Evolutionary conservation across 2,888 invertebrate species (phyloP).

Genomic region (Heteropelma amictum): DNA sequence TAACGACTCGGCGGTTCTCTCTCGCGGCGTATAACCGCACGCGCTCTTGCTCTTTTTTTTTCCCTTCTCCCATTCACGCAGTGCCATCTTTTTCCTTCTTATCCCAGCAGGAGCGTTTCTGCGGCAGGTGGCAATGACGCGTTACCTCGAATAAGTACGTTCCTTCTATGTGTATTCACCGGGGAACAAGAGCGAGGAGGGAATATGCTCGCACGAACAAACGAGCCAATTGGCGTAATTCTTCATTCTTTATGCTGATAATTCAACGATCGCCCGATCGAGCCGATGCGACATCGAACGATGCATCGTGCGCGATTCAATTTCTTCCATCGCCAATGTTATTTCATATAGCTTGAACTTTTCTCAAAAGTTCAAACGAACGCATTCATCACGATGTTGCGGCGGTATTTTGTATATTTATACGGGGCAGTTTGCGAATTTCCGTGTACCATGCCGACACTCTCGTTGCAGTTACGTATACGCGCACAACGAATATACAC

Average conservation of each 20-base stretch:
- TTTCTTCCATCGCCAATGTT: too few relatives aligned
- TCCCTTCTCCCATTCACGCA: constrained; percentile 10
- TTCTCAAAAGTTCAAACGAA: too few relatives aligned
- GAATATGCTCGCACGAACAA: constrained; percentile 6
- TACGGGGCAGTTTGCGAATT: not conserved
- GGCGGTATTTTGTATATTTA: too few relatives aligned
- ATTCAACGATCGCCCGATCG: constrained; percentile 14
- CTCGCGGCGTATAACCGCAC: constrained; percentile 45
- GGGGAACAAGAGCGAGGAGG: not conserved
- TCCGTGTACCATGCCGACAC: too few relatives aligned
- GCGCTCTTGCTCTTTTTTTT: constrained; percentile 29
- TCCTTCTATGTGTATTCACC: not conserved
- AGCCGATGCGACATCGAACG: too few relatives aligned
- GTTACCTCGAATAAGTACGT: not conserved
- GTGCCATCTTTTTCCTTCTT: constrained; percentile 41
- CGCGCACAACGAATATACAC: not conserved
- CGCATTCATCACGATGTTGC: too few relatives aligned
- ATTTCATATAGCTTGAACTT: too few relatives aligned
- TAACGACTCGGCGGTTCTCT: constrained; percentile 61
- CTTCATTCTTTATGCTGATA: not conserved
- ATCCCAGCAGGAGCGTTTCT: constrained; percentile 44
- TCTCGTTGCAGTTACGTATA: too few relatives aligned
- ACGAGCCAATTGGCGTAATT: constrained; percentile 32
- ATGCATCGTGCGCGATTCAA: too few relatives aligned
- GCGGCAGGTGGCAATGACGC: constrained; percentile 67